Conservation (phyloP, 2,888 invertebrate genomes). For the Phaonia tiefii region DNA sequence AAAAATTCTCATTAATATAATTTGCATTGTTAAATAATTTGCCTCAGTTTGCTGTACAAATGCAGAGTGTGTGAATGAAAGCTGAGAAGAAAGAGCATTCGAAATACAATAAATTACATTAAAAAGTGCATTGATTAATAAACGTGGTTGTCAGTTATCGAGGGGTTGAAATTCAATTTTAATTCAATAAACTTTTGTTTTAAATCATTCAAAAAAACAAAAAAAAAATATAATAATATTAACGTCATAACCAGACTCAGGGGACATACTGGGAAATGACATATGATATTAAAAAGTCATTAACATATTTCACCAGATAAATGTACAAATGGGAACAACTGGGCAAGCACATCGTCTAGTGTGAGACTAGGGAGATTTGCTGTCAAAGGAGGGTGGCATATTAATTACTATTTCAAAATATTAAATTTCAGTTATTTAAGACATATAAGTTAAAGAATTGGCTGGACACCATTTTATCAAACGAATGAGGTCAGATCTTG, state of each 20-base stretch:
- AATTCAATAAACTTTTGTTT: not conserved
- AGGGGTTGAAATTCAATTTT: constrained; percentile 31
- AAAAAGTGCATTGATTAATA: constrained; percentile 54
- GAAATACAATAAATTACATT: constrained; percentile 42
- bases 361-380: no score
- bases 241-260: no score
- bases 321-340: no score
- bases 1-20: no score
- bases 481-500: no score
- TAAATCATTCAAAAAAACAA: not conserved
- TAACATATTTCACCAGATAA: constrained; percentile 16
- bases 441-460: no score
- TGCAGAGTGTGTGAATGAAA: constrained; percentile 16
- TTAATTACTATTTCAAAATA: no score
- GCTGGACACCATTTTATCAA: no score
- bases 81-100: not conserved
- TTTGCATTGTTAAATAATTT: no score
- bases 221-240: not conserved
- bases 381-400: no score
- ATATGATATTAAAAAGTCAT: constrained; percentile 18
- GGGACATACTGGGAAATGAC: constrained; percentile 5
- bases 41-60: not conserved
- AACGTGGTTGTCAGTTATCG: constrained; percentile 45
- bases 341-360: no score
- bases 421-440: no score